Evolutionary conservation across 1,140 invertebrate species (phyloP).

Genomic region (Lasioglossum albipes): DNA sequence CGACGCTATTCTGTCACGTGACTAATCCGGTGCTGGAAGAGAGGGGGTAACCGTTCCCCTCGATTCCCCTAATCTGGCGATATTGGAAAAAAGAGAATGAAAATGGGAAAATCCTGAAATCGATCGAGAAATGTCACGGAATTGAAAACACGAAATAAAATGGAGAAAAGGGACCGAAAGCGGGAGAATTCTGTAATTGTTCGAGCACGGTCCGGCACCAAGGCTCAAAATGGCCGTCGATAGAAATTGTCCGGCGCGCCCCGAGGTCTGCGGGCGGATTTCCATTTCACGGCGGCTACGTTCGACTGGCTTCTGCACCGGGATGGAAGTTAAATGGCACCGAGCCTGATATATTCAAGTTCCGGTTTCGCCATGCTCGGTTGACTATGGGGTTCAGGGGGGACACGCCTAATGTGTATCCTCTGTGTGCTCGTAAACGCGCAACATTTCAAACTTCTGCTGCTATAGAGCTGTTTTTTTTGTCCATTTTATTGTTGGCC

Average conservation of each 20-base stretch:
- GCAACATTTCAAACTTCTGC: slow-evolving; percentile 47
- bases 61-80: no score
- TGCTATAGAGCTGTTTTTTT: slow-evolving; percentile 6
- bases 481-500: not conserved
- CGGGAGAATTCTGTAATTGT: not conserved
- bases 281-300: slow-evolving; percentile 62
- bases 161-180: no score
- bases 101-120: no score
- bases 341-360: slow-evolving; percentile 60
- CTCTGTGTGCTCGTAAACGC: slow-evolving; percentile 45
- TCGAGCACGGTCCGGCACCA: not conserved
- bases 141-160: no score
- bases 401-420: slow-evolving; percentile 66
- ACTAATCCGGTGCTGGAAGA: no score
- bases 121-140: no score
- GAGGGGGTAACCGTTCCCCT: no score
- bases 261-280: slow-evolving; percentile 55
- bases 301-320: slow-evolving; percentile 50
- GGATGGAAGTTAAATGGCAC: slow-evolving; percentile 59
- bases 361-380: slow-evolving; percentile 67
- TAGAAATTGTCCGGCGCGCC: slow-evolving; percentile 49
- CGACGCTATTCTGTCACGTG: no score
- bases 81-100: no score
- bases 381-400: slow-evolving; percentile 61
- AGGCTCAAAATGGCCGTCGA: slow-evolving; percentile 18